Conservation (phyloP, 1,140 invertebrate genomes). For the Grapholita molesta region DNA sequence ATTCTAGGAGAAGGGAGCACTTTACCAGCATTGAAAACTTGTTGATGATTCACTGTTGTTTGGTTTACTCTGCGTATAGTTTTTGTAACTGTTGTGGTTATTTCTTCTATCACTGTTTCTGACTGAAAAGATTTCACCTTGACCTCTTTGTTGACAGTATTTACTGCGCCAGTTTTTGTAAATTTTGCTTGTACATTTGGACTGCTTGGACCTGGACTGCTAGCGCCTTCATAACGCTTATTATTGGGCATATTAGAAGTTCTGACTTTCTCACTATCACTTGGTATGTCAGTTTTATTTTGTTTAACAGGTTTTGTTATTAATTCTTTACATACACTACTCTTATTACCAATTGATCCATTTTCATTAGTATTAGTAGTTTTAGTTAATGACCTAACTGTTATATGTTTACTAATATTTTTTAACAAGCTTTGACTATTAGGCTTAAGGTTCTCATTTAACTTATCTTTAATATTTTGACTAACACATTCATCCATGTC, state of each 20-base stretch:
- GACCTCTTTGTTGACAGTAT: slow-evolving; percentile 54
- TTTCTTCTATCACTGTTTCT: slow-evolving; percentile 67
- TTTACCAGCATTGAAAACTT: slow-evolving; percentile 40
- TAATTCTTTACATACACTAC: slow-evolving; percentile 24
- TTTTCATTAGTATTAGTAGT: slow-evolving; percentile 18
- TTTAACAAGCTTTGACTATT: slow-evolving; percentile 39
- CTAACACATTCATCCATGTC: slow-evolving; percentile 31
- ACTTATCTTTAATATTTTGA: slow-evolving; percentile 7
- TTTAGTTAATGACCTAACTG: slow-evolving; percentile 50
- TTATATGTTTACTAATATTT: slow-evolving; percentile 56
- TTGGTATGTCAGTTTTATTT: slow-evolving; percentile 15
- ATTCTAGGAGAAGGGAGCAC: slow-evolving; percentile 23
- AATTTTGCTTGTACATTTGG: slow-evolving; percentile 33
- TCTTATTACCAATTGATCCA: background rate
- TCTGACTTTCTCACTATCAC: background rate
- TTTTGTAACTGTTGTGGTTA: slow-evolving; percentile 70
- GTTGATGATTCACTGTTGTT: slow-evolving; percentile 50
- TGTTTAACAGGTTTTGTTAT: slow-evolving; percentile 28
- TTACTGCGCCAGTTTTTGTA: slow-evolving; percentile 41
- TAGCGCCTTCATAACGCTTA: background rate
- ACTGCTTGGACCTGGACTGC: slow-evolving; percentile 23
- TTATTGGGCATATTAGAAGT: slow-evolving; percentile 21
- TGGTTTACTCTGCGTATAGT: slow-evolving; percentile 67
- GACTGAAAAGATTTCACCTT: slow-evolving; percentile 66
- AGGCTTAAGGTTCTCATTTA: slow-evolving; percentile 23